A percentile compares a stretch with the other conserved stretches of the same genome.
Evolutionary conservation across 2,888 invertebrate genomes (phyloP).

Genomic region (Parnassius orleans): DNA sequence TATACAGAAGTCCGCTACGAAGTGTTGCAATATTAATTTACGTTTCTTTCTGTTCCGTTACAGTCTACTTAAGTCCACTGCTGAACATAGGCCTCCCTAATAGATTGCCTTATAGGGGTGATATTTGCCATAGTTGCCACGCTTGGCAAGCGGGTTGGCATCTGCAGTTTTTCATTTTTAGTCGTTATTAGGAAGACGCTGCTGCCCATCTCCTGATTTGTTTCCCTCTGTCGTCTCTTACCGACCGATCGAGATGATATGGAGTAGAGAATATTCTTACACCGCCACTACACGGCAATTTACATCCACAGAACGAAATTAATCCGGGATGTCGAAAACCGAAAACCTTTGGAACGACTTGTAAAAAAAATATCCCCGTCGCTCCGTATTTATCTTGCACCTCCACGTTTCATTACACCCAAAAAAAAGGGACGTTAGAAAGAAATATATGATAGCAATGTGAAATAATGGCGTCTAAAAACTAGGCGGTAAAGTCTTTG

Average conservation of each 20-base stretch:
- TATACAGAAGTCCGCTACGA: slow-evolving; percentile 26
- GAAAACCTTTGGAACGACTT: slow-evolving; percentile 24
- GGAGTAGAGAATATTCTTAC: too few relatives aligned
- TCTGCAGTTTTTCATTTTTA: too few relatives aligned
- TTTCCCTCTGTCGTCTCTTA: too few relatives aligned
- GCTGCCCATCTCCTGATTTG: too few relatives aligned
- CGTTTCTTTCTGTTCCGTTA: neutral
- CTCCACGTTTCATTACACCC: slow-evolving; percentile 29
- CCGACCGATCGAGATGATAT: too few relatives aligned
- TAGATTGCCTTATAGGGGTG: too few relatives aligned
- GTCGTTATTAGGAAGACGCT: too few relatives aligned
- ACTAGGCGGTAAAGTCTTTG: neutral
- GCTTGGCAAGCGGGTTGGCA: too few relatives aligned
- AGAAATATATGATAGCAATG: slow-evolving; percentile 15
- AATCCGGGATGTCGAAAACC: slow-evolving; percentile 35
- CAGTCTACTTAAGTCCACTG: too few relatives aligned
- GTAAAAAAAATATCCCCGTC: slow-evolving; percentile 26
- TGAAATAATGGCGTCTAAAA: slow-evolving; percentile 2
- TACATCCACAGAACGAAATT: slow-evolving; percentile 33
- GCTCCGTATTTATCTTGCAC: slow-evolving; percentile 28
- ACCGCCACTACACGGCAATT: slow-evolving; percentile 14
- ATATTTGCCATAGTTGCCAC: slow-evolving; percentile 15
- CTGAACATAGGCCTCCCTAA: too few relatives aligned
- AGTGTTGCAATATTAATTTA: slow-evolving; percentile 34
- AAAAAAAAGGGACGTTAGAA: slow-evolving; percentile 13